phyloP scores from a whole-genome alignment of 2,113 vertebrate species.

The Plectropomus leopardus region DNA sequence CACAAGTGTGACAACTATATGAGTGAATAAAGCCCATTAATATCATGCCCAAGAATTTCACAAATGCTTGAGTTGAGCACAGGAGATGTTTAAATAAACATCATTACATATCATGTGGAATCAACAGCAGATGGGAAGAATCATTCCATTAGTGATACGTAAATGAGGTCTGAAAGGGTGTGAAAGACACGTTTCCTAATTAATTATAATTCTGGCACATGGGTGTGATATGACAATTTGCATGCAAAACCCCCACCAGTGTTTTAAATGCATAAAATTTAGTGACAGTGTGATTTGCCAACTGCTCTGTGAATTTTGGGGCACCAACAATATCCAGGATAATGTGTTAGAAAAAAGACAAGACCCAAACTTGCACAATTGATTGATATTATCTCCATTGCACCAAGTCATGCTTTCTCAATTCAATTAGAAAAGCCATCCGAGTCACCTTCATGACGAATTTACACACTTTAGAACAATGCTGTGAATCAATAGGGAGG shows the following conservation, averaged over 20 bases:
- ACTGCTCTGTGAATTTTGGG: conserved; percentile 23
- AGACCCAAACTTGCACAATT: conserved; percentile 42
- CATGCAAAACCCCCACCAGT: background rate
- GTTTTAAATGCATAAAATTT: conserved; percentile 26
- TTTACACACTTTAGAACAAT: conserved; percentile 49
- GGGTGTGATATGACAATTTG: conserved; percentile 11
- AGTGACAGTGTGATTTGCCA: conserved; percentile 29
- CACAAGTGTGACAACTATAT: no score
- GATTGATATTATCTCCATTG: conserved; percentile 67
- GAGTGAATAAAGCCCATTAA: background rate
- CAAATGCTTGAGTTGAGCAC: background rate
- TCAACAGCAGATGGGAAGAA: conserved; percentile 30
- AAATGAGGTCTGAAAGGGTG: conserved; percentile 19
- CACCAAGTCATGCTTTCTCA: conserved; percentile 51
- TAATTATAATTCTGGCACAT: conserved; percentile 24
- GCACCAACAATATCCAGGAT: conserved; percentile 42
- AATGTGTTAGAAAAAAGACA: conserved; percentile 36
- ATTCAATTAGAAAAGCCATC: conserved; percentile 66
- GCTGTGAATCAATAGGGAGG: conserved; percentile 50
- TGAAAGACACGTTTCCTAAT: conserved; percentile 41
- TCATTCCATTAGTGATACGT: background rate
- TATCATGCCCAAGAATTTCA: background rate
- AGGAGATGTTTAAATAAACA: conserved; percentile 1
- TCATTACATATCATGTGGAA: background rate
- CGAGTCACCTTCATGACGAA: conserved; percentile 72